Percentiles rank a stretch among this genome's conserved stretches.
These are phyloP conservation scores for Drosophila kikkawai DNA, from an alignment of 1,140 invertebrate genomes.

Conservation along the genomic window DNA sequence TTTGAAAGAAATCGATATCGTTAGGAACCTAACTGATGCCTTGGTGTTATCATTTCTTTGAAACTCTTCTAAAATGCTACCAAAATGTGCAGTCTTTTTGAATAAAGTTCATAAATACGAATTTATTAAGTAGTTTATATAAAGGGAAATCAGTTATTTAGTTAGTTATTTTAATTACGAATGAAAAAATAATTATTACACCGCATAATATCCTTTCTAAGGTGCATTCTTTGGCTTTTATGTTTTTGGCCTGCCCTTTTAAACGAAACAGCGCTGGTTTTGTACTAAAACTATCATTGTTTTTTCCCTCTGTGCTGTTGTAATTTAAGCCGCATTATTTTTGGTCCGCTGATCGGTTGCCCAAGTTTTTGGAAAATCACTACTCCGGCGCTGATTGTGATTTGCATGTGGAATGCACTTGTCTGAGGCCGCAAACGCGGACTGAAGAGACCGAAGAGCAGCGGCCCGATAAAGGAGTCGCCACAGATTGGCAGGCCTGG, in stretches of 20 bases:
- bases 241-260: no score
- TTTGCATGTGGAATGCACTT: constrained; percentile 56
- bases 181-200: no score
- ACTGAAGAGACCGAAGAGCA: constrained; percentile 4
- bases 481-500: constrained; percentile 41
- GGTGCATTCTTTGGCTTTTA: no score
- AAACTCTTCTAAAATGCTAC: no score
- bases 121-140: no score
- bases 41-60: no score
- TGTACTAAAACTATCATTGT: background rate
- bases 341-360: constrained; percentile 10
- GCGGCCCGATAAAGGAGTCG: constrained; percentile 43
- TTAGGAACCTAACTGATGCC: no score
- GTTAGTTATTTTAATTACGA: no score
- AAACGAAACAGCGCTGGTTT: background rate
- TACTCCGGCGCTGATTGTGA: constrained; percentile 35
- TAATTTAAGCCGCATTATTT: constrained; percentile 18
- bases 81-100: no score
- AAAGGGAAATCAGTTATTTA: no score
- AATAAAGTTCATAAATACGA: no score
- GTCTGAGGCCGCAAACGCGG: constrained; percentile 33
- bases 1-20: background rate
- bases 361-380: constrained; percentile 28
- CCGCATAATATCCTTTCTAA: no score
- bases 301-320: background rate